Percentiles rank a stretch among this genome's conserved stretches.
Conservation (phyloP, 2,888 invertebrate genomes). For the Therioaphis trifolii region DNA sequence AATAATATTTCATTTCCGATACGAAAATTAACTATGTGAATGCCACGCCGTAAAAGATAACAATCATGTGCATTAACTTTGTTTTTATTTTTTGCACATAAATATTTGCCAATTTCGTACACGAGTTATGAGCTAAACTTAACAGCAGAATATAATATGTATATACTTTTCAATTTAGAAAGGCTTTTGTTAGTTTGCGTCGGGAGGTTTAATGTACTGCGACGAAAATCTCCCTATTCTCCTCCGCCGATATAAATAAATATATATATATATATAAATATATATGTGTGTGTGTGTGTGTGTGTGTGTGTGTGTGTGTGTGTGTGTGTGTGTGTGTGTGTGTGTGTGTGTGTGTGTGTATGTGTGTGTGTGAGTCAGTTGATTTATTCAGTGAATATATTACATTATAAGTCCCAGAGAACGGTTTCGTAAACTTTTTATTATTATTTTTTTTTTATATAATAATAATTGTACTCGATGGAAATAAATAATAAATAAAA, state of each 20-base stretch:
- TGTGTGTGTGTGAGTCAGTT: too few relatives aligned
- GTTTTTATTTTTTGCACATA: not conserved
- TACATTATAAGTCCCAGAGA: constrained; percentile 13
- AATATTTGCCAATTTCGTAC: constrained; percentile 31
- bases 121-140: not conserved
- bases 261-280: too few relatives aligned
- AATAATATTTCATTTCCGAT: constrained; percentile 31
- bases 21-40: constrained; percentile 29
- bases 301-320: too few relatives aligned
- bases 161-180: constrained; percentile 27
- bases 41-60: constrained; percentile 18
- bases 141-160: constrained; percentile 22
- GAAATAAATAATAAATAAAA: not conserved
- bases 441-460: too few relatives aligned
- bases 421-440: constrained; percentile 33
- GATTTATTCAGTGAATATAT: constrained; percentile 44
- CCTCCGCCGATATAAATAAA: constrained; percentile 1
- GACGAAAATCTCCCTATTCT: constrained; percentile 28
- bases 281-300: not conserved
- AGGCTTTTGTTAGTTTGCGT: constrained; percentile 36
- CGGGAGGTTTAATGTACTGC: constrained; percentile 39
- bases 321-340: too few relatives aligned
- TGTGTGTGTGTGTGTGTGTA: too few relatives aligned
- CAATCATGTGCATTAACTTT: constrained; percentile 40
- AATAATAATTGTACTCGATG: not conserved